These are phyloP conservation scores for Psephotus haematonotus DNA, from an alignment of 2,113 vertebrate genomes.

Conservation along the genomic window DNA sequence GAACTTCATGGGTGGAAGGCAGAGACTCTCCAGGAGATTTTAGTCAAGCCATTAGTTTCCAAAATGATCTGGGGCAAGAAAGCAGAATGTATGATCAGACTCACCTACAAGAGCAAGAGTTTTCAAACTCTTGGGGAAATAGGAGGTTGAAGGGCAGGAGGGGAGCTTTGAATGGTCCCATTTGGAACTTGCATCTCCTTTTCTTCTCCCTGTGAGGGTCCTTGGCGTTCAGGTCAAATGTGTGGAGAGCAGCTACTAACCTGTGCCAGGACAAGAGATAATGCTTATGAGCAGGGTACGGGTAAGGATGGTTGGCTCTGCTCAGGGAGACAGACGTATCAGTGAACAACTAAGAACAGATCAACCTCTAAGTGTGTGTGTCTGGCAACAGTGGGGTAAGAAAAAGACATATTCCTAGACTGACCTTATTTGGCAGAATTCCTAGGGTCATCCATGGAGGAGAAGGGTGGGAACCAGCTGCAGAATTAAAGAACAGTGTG, in stretches of 20 bases:
- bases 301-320: background rate
- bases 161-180: background rate
- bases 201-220: background rate
- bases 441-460: background rate
- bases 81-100: background rate
- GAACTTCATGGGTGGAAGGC: background rate
- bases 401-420: background rate
- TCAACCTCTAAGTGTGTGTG: background rate
- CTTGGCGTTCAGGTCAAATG: background rate
- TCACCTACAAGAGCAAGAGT: background rate
- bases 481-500: background rate
- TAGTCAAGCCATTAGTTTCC: background rate
- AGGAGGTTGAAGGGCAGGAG: background rate
- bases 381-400: background rate
- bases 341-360: background rate
- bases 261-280: background rate
- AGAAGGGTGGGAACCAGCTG: background rate
- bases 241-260: background rate
- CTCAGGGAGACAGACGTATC: background rate
- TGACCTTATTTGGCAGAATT: background rate
- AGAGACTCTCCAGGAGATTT: background rate
- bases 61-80: background rate
- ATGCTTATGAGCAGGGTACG: background rate
- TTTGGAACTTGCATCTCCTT: background rate
- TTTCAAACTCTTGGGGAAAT: background rate